These are phyloP conservation scores for Acanthosepion pharaonis DNA, from an alignment of 2,888 invertebrate species.

Conservation along the genomic window DNA sequence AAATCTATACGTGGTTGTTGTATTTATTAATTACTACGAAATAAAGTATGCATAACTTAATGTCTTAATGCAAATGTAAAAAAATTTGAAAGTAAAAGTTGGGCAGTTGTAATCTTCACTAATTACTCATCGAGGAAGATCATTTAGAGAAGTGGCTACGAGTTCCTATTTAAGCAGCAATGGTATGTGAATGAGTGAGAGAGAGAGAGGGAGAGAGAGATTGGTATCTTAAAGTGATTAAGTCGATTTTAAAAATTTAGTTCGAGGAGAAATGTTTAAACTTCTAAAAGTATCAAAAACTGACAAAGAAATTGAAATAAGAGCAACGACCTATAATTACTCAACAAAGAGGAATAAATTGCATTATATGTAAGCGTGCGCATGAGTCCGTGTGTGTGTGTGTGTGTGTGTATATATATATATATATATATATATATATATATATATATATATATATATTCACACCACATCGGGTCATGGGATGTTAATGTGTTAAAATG, in stretches of 20 bases:
- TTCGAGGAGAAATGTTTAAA: neutral
- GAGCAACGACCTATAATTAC: neutral
- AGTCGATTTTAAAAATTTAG: neutral
- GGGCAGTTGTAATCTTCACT: neutral
- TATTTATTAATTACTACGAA: too few relatives aligned
- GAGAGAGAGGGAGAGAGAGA: neutral
- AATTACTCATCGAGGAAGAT: neutral
- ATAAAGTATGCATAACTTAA: too few relatives aligned
- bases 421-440: too few relatives aligned
- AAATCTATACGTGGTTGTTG: too few relatives aligned
- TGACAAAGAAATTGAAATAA: neutral
- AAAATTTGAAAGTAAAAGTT: too few relatives aligned
- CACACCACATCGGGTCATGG: too few relatives aligned
- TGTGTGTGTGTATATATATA: rapidly evolving
- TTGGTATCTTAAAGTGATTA: neutral
- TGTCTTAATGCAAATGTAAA: too few relatives aligned
- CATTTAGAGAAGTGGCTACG: neutral
- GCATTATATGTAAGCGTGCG: too few relatives aligned
- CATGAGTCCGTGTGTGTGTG: too few relatives aligned
- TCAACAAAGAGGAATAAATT: neutral
- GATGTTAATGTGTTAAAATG: too few relatives aligned
- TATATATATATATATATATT: too few relatives aligned
- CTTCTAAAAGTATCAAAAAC: neutral
- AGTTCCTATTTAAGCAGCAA: neutral
- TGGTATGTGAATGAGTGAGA: neutral